Evolutionary conservation across 2,797 vertebrate genomes (phyloP).

Genomic region (Sebastes wilsoni): DNA sequence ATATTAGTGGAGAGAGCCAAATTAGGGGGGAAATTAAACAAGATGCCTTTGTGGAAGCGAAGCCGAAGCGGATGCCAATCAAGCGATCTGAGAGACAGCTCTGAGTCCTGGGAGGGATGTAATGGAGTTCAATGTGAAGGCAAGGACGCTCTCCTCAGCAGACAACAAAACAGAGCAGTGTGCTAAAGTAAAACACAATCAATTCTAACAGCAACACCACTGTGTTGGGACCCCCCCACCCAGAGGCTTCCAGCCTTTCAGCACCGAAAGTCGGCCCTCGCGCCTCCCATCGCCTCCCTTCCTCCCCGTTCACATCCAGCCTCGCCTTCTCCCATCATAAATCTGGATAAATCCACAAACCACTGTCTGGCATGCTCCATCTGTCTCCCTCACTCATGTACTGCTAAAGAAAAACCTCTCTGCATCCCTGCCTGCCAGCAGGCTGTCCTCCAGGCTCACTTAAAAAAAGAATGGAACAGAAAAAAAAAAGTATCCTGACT

Average conservation of each 20-base stretch:
- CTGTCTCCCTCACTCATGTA: slow-evolving; percentile 83
- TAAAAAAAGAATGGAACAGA: slow-evolving; percentile 62
- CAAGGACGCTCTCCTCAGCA: slow-evolving; percentile 71
- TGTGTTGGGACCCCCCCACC: slow-evolving; percentile 60
- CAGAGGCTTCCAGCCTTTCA: slow-evolving; percentile 63
- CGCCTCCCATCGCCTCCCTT: slow-evolving; percentile 45
- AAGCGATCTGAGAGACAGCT: slow-evolving; percentile 75
- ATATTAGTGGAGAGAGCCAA: slow-evolving; percentile 42
- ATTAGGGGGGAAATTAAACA: slow-evolving; percentile 51
- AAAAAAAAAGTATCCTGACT: slow-evolving; percentile 18
- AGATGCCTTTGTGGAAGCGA: slow-evolving; percentile 45
- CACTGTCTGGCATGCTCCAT: slow-evolving; percentile 83
- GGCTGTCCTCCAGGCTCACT: slow-evolving; percentile 73
- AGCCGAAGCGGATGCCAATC: slow-evolving; percentile 76
- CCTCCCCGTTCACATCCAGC: slow-evolving; percentile 65
- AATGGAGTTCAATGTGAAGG: slow-evolving; percentile 83
- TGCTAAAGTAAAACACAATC: slow-evolving; percentile 74
- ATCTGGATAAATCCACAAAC: slow-evolving; percentile 86
- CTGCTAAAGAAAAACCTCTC: slow-evolving; percentile 76
- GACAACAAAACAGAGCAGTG: slow-evolving; percentile 67
- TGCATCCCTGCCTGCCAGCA: slow-evolving; percentile 75
- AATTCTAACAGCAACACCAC: slow-evolving; percentile 68
- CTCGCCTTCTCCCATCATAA: slow-evolving; percentile 81
- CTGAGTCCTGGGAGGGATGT: slow-evolving; percentile 70
- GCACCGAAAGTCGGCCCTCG: slow-evolving; percentile 56